Evolutionary conservation across 2,888 invertebrate species (phyloP).

Genomic region (Apodemia duryi): DNA sequence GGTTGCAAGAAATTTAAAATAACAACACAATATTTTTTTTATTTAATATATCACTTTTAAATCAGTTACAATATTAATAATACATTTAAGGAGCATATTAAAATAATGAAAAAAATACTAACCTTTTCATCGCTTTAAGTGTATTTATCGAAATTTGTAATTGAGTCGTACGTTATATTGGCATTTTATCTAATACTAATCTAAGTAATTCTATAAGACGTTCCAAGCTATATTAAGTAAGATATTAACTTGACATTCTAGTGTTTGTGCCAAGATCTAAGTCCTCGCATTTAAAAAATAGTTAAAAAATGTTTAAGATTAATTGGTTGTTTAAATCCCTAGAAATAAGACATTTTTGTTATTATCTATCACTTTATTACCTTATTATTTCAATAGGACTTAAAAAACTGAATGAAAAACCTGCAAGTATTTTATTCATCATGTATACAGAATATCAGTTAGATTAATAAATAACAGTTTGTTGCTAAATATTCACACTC

Average conservation of each 20-base stretch:
- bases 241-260: conserved; percentile 40
- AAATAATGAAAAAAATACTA: conserved; percentile 24
- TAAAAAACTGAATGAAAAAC: too few species aligned
- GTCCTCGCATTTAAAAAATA: conserved; percentile 60
- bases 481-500: too few species aligned
- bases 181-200: conserved; percentile 55
- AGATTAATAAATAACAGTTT: too few species aligned
- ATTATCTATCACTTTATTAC: too few species aligned
- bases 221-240: conserved; percentile 52
- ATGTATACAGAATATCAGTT: too few species aligned
- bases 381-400: too few species aligned
- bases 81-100: conserved; percentile 22
- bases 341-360: not conserved
- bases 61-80: conserved; percentile 20
- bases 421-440: too few species aligned
- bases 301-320: conserved; percentile 15
- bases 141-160: conserved; percentile 43
- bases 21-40: conserved; percentile 12
- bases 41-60: conserved; percentile 12
- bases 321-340: conserved; percentile 10
- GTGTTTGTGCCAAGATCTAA: conserved; percentile 60
- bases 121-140: conserved; percentile 44
- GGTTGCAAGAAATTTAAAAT: conserved; percentile 35
- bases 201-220: conserved; percentile 45
- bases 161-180: conserved; percentile 69